phyloP scores from a whole-genome alignment of 2,113 vertebrate genomes.

The Ammodytes marinus region DNA sequence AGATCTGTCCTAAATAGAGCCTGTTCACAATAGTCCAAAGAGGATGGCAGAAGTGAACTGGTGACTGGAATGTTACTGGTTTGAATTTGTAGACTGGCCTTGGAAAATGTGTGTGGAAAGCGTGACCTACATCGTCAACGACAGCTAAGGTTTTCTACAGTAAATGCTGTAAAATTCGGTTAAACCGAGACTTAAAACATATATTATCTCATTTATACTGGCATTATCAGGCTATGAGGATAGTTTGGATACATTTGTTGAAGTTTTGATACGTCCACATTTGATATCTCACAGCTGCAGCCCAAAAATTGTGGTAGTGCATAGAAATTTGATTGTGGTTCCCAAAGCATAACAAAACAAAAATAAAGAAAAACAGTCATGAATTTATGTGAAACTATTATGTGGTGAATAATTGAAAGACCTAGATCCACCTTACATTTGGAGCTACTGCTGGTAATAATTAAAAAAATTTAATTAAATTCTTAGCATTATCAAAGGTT shows the following conservation, averaged over 20 bases:
- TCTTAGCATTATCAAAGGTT: background rate
- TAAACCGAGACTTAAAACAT: background rate
- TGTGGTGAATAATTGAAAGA: too few relatives aligned
- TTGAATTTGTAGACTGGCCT: conserved; percentile 1
- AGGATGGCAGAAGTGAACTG: conserved; percentile 12
- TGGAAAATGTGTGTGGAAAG: conserved; percentile 9
- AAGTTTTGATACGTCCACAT: conserved; percentile 5
- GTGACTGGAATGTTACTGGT: conserved; percentile 34
- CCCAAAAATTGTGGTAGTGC: too few relatives aligned
- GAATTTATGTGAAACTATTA: too few relatives aligned
- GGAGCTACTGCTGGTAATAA: background rate
- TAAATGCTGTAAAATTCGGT: background rate
- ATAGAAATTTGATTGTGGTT: background rate
- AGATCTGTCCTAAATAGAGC: conserved; percentile 76
- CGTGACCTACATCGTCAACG: background rate
- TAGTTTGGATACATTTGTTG: background rate
- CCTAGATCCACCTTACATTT: background rate
- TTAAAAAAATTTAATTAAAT: background rate
- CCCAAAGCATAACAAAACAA: background rate
- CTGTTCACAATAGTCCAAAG: conserved; percentile 59
- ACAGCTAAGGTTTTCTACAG: background rate
- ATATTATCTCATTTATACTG: background rate
- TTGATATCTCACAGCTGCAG: background rate
- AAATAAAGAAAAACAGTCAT: too few relatives aligned
- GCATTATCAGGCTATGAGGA: too few relatives aligned